These are phyloP conservation scores for Antedon mediterranea DNA, from an alignment of 53 echinoderm and acorn worm species.

Conservation along the genomic window DNA sequence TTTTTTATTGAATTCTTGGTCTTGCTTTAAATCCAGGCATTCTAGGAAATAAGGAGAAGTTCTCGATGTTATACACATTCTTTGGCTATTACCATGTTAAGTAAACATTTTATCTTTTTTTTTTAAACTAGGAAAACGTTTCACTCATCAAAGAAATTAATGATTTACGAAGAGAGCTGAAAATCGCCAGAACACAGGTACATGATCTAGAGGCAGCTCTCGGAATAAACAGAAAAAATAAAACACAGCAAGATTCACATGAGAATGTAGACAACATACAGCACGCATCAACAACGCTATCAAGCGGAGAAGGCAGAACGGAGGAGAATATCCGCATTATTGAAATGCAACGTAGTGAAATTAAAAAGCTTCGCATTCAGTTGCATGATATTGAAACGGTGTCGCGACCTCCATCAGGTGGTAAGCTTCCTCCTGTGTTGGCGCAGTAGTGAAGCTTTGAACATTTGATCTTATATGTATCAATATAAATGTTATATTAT, in stretches of 20 bases:
- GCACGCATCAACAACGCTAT: conserved; percentile 11
- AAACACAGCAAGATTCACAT: conserved; percentile 25
- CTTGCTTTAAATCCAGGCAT: too few species aligned
- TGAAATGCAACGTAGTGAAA: conserved; percentile 82
- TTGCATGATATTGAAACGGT: conserved; percentile 50
- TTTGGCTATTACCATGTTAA: too few species aligned
- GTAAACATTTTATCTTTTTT: too few species aligned
- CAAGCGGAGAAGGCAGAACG: conserved; percentile 54
- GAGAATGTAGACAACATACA: conserved; percentile 4
- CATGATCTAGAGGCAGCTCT: conserved; percentile 92
- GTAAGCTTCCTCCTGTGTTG: conserved; percentile 73
- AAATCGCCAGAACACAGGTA: conserved; percentile 93
- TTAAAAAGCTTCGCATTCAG: conserved; percentile 55
- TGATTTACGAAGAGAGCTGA: conserved; percentile 85
- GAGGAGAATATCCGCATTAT: conserved; percentile 94
- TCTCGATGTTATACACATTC: too few species aligned
- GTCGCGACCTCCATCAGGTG: conserved; percentile 88
- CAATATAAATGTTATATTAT: not conserved
- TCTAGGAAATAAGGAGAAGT: too few species aligned
- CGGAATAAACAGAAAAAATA: conserved; percentile 94
- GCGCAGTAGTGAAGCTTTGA: conserved; percentile 34
- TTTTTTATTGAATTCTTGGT: too few species aligned
- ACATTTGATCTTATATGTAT: too few species aligned
- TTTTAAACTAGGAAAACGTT: conserved; percentile 73
- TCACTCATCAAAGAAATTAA: conserved; percentile 98